Evolutionary conservation across 2,888 invertebrate species (phyloP).

Genomic region (Acrobasis suavella): DNA sequence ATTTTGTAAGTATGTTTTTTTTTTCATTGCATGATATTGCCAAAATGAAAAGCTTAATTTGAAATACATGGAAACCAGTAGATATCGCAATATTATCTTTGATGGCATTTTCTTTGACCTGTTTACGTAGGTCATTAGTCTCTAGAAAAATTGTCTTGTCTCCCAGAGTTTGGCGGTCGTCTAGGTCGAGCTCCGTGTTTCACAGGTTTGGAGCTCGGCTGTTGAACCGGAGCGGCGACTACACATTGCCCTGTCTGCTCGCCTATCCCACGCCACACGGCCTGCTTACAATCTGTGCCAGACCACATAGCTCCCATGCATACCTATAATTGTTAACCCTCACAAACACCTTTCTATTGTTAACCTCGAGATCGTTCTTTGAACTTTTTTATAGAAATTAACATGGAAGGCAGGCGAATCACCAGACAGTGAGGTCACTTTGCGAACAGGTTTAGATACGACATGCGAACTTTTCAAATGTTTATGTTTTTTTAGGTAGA

Average conservation of each 20-base stretch:
- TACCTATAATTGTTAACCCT: slow-evolving; percentile 34
- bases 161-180: slow-evolving; percentile 34
- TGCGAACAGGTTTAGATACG: slow-evolving; percentile 58
- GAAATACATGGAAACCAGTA: too few relatives aligned
- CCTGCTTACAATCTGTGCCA: slow-evolving; percentile 36
- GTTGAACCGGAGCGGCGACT: slow-evolving; percentile 58
- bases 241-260: slow-evolving; percentile 53
- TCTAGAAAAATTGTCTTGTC: slow-evolving; percentile 5
- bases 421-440: slow-evolving; percentile 68
- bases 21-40: too few relatives aligned
- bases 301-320: slow-evolving; percentile 44
- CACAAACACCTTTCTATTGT: slow-evolving; percentile 15
- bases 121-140: slow-evolving; percentile 8
- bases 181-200: slow-evolving; percentile 31
- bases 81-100: not conserved
- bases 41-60: too few relatives aligned
- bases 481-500: slow-evolving; percentile 30
- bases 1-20: too few relatives aligned
- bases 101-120: not conserved
- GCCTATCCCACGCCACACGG: slow-evolving; percentile 53
- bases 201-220: slow-evolving; percentile 48
- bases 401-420: slow-evolving; percentile 40
- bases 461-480: slow-evolving; percentile 40
- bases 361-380: slow-evolving; percentile 1
- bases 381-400: slow-evolving; percentile 5